These are phyloP conservation scores for Psophia crepitans DNA, from an alignment of 2,113 vertebrate genomes.

Conservation along the genomic window DNA sequence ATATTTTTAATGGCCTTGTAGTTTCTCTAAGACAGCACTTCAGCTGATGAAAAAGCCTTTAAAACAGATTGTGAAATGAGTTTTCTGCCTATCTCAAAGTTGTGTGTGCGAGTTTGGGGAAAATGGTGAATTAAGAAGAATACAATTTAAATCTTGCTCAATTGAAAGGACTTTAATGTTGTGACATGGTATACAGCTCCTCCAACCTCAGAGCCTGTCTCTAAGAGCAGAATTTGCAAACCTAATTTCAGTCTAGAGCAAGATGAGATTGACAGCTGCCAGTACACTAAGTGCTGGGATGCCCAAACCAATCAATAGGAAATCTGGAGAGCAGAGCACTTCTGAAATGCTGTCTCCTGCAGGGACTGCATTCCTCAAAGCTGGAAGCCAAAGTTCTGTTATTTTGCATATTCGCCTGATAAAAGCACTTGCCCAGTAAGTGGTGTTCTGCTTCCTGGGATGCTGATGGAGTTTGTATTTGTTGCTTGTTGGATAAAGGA, in stretches of 20 bases:
- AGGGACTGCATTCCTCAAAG: neutral
- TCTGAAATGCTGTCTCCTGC: neutral
- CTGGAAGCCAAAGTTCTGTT: neutral
- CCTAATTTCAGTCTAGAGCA: neutral
- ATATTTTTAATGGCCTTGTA: neutral
- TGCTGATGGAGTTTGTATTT: neutral
- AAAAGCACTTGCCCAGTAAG: neutral
- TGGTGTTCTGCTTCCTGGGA: neutral
- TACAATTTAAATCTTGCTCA: neutral
- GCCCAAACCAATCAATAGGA: neutral
- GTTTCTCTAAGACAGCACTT: neutral
- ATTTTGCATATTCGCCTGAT: neutral
- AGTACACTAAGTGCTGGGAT: neutral
- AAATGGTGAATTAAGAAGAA: neutral
- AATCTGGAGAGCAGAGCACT: neutral
- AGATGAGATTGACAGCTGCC: constrained; percentile 11
- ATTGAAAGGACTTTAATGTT: neutral
- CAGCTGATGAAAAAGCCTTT: neutral
- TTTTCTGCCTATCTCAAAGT: neutral
- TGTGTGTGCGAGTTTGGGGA: neutral
- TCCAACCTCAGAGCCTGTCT: neutral
- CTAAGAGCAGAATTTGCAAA: constrained; percentile 5
- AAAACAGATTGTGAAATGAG: neutral
- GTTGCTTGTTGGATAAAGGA: neutral
- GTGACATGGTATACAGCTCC: neutral